Conservation (phyloP, 2,113 vertebrate genomes). For the Anguilla japonica region DNA sequence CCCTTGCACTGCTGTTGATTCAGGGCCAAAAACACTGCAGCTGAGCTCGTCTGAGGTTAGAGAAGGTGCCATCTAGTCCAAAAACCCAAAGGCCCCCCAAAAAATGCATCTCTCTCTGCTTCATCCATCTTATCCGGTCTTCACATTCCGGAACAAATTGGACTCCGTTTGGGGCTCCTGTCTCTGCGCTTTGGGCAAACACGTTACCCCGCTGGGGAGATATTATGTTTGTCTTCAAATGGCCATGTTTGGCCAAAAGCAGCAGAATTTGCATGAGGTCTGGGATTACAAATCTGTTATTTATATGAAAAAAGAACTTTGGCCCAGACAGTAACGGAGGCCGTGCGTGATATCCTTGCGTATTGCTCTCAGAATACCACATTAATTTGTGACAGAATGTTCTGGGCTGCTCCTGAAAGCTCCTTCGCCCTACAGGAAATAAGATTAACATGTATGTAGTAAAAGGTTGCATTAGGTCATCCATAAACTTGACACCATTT, state of each 20-base stretch:
- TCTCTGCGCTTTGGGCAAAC: conserved; percentile 21
- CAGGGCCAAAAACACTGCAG: background rate
- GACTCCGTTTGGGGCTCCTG: background rate
- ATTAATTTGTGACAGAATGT: background rate
- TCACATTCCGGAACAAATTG: background rate
- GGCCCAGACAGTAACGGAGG: background rate
- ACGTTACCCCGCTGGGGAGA: conserved; percentile 12
- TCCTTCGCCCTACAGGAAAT: background rate
- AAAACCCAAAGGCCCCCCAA: background rate
- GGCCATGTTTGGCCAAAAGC: conserved; percentile 24
- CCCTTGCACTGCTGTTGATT: background rate
- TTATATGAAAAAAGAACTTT: background rate
- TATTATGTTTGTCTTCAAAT: conserved; percentile 1
- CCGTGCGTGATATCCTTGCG: background rate
- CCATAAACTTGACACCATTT: background rate
- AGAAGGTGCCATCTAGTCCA: background rate
- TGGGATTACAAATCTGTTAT: conserved; percentile 13
- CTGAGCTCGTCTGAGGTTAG: background rate
- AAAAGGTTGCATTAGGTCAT: background rate
- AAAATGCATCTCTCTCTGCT: background rate
- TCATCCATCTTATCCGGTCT: background rate
- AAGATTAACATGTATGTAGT: background rate
- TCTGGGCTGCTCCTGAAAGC: background rate
- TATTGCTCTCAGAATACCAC: background rate
- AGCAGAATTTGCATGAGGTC: conserved; percentile 9